Evolutionary conservation across 2,888 invertebrate genomes (phyloP), one percentile per base, ranked within the genome.

Genomic region (Drosophila dives): DNA sequence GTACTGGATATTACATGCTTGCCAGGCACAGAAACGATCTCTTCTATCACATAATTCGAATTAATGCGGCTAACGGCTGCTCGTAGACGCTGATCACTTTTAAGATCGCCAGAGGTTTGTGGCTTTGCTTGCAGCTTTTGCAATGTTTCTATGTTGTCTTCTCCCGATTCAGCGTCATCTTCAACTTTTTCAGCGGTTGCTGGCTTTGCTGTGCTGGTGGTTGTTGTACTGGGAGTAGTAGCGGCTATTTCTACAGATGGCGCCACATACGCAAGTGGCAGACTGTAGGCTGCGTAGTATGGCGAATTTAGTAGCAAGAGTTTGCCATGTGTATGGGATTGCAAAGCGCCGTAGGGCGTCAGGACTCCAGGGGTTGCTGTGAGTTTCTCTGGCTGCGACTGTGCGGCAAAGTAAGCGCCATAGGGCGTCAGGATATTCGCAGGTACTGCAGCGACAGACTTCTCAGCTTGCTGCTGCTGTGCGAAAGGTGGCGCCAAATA

Each of bases 41-140:
- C 90, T 54, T 93, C 93, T 26, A 93, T 91, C 12, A 91, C 76
- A 77, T 91, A 93, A 49, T 90, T 80, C 0, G 92, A 83, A 76
- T 93, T 92, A 17, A 92, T 91, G 66, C 91, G 72, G 56, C 89
- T 84, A 2, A 92, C 85, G 7, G 92, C 92, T 17, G 85, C 81
- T 40, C 91, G 80, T 4, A 92, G 63, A 8, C 83, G 86, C 3
- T 63, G 36, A 79, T 93, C 93, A 38, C 70, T 88, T 53, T 76
- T 81, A 0, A 92, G 72, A 75, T 88, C 89, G 8, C 61, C 69
- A 1, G 38, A 12, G 85, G 87, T 77, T 86, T 69, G 81, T 60
- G 81, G 64, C 85, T 80, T 74, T 12, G 58, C 67, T 85, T 83
- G 89, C 6, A 90, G 65, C 63, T 82, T 90, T 62, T 87, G 69